A percentile compares a stretch with the other conserved stretches of the same genome.
phyloP scores from a whole-genome alignment of 2,797 vertebrate genomes.

The Enoplosus armatus region DNA sequence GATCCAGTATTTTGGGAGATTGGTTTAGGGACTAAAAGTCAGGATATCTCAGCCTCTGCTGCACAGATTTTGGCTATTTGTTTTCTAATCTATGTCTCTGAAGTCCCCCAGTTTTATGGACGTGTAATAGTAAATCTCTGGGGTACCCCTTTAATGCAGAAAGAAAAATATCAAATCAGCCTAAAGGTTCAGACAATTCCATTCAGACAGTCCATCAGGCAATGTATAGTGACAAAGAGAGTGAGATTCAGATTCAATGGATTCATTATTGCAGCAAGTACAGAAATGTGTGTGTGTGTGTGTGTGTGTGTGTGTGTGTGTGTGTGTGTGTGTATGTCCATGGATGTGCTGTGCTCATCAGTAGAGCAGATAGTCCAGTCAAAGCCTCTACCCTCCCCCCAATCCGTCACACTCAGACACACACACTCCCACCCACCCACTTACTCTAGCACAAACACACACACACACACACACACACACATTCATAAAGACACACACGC shows the following conservation, averaged over 20 bases:
- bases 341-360: slow-evolving; percentile 67
- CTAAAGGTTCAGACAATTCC: too few species aligned
- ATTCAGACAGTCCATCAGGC: too few species aligned
- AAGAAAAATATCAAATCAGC: too few species aligned
- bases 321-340: slow-evolving; percentile 37
- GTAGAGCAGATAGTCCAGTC: slow-evolving; percentile 62
- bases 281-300: slow-evolving; percentile 7
- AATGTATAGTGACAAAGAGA: slow-evolving; percentile 1
- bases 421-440: slow-evolving; percentile 40
- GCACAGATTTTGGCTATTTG: neutral
- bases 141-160: neutral
- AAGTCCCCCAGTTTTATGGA: neutral
- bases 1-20: neutral
- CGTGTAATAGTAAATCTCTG: neutral
- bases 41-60: neutral
- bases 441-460: too few species aligned
- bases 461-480: too few species aligned
- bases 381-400: slow-evolving; percentile 72
- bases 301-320: neutral
- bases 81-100: neutral
- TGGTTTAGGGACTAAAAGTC: neutral
- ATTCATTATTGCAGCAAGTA: slow-evolving; percentile 9
- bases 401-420: slow-evolving; percentile 49
- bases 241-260: neutral
- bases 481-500: neutral